These are phyloP conservation scores for Gnatocerus cornutus DNA, from an alignment of 2,888 invertebrate species.

Conservation along the genomic window DNA sequence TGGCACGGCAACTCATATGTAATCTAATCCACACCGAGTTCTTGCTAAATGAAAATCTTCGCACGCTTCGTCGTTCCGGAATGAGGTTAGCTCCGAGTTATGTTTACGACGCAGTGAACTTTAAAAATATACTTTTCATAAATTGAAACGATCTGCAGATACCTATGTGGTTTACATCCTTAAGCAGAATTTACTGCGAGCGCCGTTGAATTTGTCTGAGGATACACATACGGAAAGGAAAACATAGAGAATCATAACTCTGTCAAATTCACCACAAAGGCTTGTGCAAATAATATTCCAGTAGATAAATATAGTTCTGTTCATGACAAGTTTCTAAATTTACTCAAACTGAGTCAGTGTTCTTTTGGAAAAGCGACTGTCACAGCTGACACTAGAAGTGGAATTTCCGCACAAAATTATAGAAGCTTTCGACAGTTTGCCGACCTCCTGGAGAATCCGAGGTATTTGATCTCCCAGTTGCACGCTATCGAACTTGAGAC, in stretches of 20 bases:
- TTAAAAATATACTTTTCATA: conserved; percentile 46
- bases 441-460: conserved; percentile 23
- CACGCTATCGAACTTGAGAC: conserved; percentile 28
- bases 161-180: conserved; percentile 33
- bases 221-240: neutral
- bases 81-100: conserved; percentile 34
- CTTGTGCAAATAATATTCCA: conserved; percentile 19
- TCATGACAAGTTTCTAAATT: conserved; percentile 26
- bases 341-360: conserved; percentile 22
- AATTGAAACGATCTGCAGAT: conserved; percentile 44
- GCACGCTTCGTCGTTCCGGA: conserved; percentile 34
- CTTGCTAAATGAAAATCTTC: conserved; percentile 56
- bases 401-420: conserved; percentile 41
- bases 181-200: conserved; percentile 21
- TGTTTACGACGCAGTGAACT: conserved; percentile 43
- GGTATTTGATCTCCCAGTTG: conserved; percentile 39
- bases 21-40: conserved; percentile 52
- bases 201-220: conserved; percentile 1
- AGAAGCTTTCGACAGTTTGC: conserved; percentile 34
- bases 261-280: conserved; percentile 1
- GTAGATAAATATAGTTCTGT: conserved; percentile 31
- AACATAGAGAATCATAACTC: neutral
- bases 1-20: conserved; percentile 52
- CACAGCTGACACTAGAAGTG: conserved; percentile 32
- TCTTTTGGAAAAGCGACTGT: conserved; percentile 21